A percentile compares a stretch with the other conserved stretches of the same genome.
Evolutionary conservation across 64 coral and sea anemone genomes (phyloP).

Genomic region (Montipora efflorescens): DNA sequence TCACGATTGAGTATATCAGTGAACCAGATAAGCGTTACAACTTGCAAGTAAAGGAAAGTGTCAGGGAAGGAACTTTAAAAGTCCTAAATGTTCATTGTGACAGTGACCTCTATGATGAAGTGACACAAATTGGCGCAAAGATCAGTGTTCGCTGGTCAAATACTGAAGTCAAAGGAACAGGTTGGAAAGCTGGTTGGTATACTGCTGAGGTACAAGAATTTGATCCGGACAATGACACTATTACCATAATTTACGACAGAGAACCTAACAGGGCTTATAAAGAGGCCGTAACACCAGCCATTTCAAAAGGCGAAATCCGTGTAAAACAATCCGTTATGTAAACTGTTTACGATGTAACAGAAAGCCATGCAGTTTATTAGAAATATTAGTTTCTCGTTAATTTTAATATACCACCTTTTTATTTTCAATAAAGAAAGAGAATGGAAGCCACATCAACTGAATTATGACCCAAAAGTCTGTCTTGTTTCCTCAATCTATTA

Average conservation of each 20-base stretch:
- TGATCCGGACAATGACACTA: not conserved
- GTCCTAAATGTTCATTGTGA: not conserved
- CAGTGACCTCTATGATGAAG: not conserved
- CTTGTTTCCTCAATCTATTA: too few species aligned
- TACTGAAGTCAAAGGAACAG: not conserved
- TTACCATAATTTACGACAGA: not conserved
- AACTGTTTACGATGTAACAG: too few species aligned
- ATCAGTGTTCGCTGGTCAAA: not conserved
- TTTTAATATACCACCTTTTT: too few species aligned
- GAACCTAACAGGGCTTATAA: not conserved
- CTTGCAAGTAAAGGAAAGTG: not conserved
- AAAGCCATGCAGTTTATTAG: too few species aligned
- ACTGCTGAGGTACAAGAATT: slow-evolving; percentile 3
- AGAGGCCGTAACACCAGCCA: not conserved
- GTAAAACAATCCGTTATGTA: too few species aligned
- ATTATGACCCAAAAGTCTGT: too few species aligned
- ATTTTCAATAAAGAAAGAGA: too few species aligned
- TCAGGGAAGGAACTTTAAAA: not conserved
- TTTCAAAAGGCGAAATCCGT: too few species aligned
- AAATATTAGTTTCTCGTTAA: too few species aligned
- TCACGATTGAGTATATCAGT: not conserved
- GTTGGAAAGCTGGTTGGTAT: not conserved
- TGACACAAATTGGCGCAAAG: slow-evolving; percentile 2
- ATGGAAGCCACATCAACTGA: too few species aligned
- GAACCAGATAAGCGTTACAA: not conserved